Conservation (phyloP, 2,113 vertebrate genomes). For the Geococcyx californianus region DNA sequence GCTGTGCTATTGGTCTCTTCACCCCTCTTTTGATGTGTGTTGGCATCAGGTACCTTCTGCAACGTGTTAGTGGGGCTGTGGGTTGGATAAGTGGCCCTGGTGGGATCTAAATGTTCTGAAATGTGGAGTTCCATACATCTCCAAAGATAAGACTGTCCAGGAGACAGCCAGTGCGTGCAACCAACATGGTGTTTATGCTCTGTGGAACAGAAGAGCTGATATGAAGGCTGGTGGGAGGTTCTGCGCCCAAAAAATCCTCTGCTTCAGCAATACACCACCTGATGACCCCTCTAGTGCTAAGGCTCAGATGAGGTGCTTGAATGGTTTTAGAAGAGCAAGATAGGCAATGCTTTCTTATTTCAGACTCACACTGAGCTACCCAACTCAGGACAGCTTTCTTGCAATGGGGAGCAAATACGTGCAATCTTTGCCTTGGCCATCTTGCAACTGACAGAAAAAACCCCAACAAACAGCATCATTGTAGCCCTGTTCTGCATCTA, state of each 20-base stretch:
- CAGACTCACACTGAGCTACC: neutral
- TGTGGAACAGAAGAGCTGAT: neutral
- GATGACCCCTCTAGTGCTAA: neutral
- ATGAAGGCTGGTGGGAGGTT: neutral
- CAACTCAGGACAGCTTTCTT: neutral
- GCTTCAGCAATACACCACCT: neutral
- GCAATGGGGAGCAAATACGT: neutral
- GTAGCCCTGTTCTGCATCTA: neutral
- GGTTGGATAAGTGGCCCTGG: neutral
- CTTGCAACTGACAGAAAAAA: neutral
- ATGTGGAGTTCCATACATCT: neutral
- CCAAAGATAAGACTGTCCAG: no score
- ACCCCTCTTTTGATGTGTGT: rapidly evolving
- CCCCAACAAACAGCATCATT: neutral
- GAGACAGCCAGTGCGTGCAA: neutral
- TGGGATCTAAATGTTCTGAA: neutral
- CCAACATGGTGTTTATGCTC: rapidly evolving
- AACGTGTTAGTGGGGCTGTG: rapidly evolving
- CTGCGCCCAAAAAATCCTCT: neutral
- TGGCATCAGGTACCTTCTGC: neutral
- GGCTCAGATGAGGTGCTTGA: neutral
- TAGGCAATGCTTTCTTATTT: neutral
- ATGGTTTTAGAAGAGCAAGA: neutral
- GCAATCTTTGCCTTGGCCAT: neutral
- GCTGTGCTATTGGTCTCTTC: neutral